Evolutionary conservation across 2,797 vertebrate genomes (phyloP), one percentile per base, ranked within the genome.

Genomic region (Chelon auratus): DNA sequence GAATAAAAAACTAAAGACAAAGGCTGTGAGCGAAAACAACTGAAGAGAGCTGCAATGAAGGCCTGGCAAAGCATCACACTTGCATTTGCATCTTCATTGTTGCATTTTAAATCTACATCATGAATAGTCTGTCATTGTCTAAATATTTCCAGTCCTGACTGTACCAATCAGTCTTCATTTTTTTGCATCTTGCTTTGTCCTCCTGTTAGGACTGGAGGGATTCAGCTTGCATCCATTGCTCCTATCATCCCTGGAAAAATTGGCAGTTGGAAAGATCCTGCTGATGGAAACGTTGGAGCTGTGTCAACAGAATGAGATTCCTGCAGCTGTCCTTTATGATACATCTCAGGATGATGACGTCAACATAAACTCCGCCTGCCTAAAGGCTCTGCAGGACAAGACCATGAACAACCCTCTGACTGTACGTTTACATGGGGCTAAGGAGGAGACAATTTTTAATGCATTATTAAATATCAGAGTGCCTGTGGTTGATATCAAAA

Each of bases 291-390:
- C 95, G 45, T 69, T 98, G 47, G 94, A 96, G 72, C 72, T 67
- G 0, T 58, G 61, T 69, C 68, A 81, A 3, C 65, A 61, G n/a
- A 95, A 89, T 52, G 91, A 93, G 45, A 91, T 93, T 30, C 96
- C 96, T 14, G 78, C 94, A 62, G 93, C 93, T 39, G 93, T 99
- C 73, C 91, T 99, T 10, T 99, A 97, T 9, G 97, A 99, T 79
- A 99, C 97, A 1, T 98, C 97, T 0, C 95, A 95, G 75, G 95
- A 97, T 26, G 95, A 96, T 0, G 97, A 99, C 55, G 47, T 99
- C 77, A 99, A 99, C 82, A 94, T 99, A 56, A 99, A 97, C 73
- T 88, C 94, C 15, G 62, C 79, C 39, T 99, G 97, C 84, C 80
- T 97, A 74, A 96, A 94, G 82, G 93, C 93, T 5, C 75, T 97